Evolutionary conservation across 2,888 invertebrate genomes (phyloP), one percentile per base, ranked within the genome.

Genomic region (Tyria jacobaeae): DNA sequence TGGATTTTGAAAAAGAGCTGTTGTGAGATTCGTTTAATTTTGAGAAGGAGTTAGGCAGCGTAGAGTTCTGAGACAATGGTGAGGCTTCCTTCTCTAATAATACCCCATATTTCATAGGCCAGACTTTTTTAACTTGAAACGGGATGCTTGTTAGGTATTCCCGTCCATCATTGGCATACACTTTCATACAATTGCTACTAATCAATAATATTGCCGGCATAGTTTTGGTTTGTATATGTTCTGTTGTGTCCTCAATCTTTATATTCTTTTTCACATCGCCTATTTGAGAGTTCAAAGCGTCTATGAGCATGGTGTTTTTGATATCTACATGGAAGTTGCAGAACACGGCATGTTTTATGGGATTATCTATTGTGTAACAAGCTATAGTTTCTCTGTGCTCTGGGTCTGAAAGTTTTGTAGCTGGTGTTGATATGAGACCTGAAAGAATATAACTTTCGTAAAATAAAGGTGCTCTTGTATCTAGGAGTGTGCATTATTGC

Each of bases 71-170:
- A 10, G 81, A 70, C 4, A 89, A 60, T 0, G 89, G 84, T 5
- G 88, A 84, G 1, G 95, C 94, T 62, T 96, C 95, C 72, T 96
- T 96, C 87, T 98, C 98, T 70, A 99, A 91, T 51, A 99, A 87
- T 37, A 99, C 94, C 3, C 99, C 99, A 89, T 96, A 97, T 80
- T 96, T 96, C 75, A 97, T 97, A 0, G 96, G 95, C 98, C 98
- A 99, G 0, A 97, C 95, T 78, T 96, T 96, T 54, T 96, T 96
- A 1, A 98, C 96, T 94, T 97, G 95, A 80, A 96, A 96, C 2
- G 98, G 98, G 49, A 98, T 91, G 73, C 97, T 96, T 0, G 97
- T 95, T 12, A 97, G 94, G 79, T 96, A 98, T 83, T 98, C 97
- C 85, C 98, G 96, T 0, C 98, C 98, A 74, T 96, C 96, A 49